Base-by-base conservation (phyloP, 2,797 vertebrate species). In the Melanotaenia parkinsoni region DNA sequence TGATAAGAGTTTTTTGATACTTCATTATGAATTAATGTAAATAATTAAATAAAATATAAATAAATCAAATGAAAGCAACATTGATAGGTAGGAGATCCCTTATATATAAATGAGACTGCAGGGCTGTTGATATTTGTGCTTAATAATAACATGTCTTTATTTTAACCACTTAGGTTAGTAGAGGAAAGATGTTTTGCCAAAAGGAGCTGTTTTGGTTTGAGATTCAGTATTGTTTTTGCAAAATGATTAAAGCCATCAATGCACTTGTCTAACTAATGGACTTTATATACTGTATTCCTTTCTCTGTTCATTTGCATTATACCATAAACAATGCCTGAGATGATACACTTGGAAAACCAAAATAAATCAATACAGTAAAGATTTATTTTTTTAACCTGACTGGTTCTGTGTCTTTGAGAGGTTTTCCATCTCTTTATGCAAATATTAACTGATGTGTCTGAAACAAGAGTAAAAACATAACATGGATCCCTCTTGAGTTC, bases 21-120 rank as follows among this genome's bases (percentile, higher is more conserved):
- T 24, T 4, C 22, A 26, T 63, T 64, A 67, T 13, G 24, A 69
- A 81, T 40, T 5, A 43, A 43, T 18, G 18, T 16, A 64, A 66
- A 82, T 43, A 74, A 51, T 72, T 33, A 61, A 70, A 70, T 22
- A 47, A 58, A 68, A 61, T 14, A 40, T 13, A 64, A 65, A 82
- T 50, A 74, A 76, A 56, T 74, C 43, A 61, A 70, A 70, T n/a
- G 47, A 58, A 68, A 61, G 45, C 32, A 28, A 14, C 0, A 54
- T 30, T 51, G 35, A 62, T 70, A 66, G 63, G 4, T 3, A 58
- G 20, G n/a, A 54, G 40, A 80, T 74, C 54, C n/a, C 16, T 33
- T 33, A 33, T 33, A 33, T 33, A 33, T 63, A 33, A 78, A 59
- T 45, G 38, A 66, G 58, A 24, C 45, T 61, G 32, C 66, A 54